Conservation (phyloP, 2,113 vertebrate genomes). For the Myrmecobius fasciatus region DNA sequence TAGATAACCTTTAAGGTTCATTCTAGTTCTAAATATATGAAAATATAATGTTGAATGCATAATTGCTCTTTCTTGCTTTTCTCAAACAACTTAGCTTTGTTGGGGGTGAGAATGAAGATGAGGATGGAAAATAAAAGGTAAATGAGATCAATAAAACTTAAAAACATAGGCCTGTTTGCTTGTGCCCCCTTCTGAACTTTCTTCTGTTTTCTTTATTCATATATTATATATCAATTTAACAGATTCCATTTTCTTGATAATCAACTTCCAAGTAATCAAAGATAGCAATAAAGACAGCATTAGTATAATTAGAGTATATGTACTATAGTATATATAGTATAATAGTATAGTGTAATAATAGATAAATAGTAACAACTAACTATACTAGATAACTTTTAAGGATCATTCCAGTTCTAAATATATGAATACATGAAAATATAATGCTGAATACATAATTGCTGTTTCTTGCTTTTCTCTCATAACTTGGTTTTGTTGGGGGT, state of each 20-base stretch:
- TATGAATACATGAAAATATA: background rate
- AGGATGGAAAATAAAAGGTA: background rate
- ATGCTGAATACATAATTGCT: background rate
- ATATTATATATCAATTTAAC: background rate
- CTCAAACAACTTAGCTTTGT: background rate
- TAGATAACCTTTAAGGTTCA: background rate
- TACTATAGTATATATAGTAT: no score
- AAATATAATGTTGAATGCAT: background rate
- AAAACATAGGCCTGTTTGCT: background rate
- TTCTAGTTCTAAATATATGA: background rate
- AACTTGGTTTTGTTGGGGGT: background rate
- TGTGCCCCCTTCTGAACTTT: background rate
- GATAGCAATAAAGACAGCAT: background rate
- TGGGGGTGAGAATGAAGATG: background rate
- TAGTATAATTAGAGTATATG: no score
- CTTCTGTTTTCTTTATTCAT: background rate
- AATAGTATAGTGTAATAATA: no score
- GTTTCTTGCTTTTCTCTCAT: background rate
- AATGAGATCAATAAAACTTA: background rate
- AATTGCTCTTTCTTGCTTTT: background rate
- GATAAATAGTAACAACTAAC: no score
- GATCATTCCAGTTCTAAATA: background rate
- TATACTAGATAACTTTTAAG: background rate
- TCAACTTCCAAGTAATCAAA: background rate
- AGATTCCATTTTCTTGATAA: background rate